Base-by-base conservation (phyloP, 2,113 vertebrate genomes). In the Acanthisitta chloris region DNA sequence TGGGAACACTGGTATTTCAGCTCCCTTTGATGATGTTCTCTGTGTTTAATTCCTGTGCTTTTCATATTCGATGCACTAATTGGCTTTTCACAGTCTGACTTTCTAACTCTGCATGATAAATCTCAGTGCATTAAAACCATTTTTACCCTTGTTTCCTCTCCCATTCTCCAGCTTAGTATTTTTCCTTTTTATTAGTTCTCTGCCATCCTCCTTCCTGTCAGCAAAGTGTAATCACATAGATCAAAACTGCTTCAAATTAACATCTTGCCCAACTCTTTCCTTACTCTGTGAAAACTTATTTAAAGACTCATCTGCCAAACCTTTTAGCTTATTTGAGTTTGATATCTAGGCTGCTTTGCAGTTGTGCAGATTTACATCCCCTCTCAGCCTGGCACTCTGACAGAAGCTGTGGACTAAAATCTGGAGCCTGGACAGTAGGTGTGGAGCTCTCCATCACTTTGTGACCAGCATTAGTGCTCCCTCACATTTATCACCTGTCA, bases 71-170 rank as follows among this genome's bases (percentile, higher is more conserved):
- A 23, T 74, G 42, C 55, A 58, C 88, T 97, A 96, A 97, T 88
- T 97, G 91, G 92, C 80, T 97, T 86, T 95, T 90, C 95, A 88
- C 82, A 83, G 90, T 14, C 74, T 83, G 71, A 70, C 70, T 93
- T 94, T 92, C 93, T 86, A 64, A 9, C 71, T 83, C 91, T 43
- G 54, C 34, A 2, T 19, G 86, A 38, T 36, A 70, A 51, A 86
- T 80, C 51, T 71, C 14, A 46, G 20, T 86, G 59, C 88, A 77
- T 86, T 95, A 58, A 90, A 67, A 7, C 49, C 16, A 46, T 62
- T 92, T 81, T 65, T 88, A 58, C 64, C 59, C 54, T 54, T 86
- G 26, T 88, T 94, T 92, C 34, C 29, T 58, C 36, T 80, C 14
- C 46, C 33, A 18, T 76, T 69, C 33, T 57, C 54, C 43, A 34